Evolutionary conservation across 2,888 invertebrate genomes (phyloP).

Genomic region (Plebejus argus): DNA sequence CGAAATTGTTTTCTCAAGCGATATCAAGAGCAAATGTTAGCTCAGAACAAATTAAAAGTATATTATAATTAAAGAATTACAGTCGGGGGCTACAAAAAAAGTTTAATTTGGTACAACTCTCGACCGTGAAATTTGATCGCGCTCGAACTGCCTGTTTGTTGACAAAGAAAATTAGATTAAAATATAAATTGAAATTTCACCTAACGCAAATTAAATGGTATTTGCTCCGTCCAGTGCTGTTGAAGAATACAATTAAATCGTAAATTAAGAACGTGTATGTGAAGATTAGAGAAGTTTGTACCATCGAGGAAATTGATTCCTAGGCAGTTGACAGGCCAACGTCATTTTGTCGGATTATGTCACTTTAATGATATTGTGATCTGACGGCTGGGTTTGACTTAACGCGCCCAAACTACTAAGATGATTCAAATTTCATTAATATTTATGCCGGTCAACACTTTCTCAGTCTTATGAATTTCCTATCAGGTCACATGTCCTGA

Average conservation of each 20-base stretch:
- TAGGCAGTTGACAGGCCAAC: too few relatives aligned
- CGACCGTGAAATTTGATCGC: conserved; percentile 41
- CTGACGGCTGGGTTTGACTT: too few relatives aligned
- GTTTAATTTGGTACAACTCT: conserved; percentile 40
- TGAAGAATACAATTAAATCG: background rate
- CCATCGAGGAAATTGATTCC: too few relatives aligned
- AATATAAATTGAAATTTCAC: conserved; percentile 33
- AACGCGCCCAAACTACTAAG: too few relatives aligned
- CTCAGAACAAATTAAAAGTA: conserved; percentile 19
- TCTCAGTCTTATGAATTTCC: too few relatives aligned
- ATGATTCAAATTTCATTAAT: too few relatives aligned
- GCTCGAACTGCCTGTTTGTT: conserved; percentile 40
- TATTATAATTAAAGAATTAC: conserved; percentile 27
- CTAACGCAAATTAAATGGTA: conserved; percentile 25
- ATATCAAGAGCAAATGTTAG: conserved; percentile 18
- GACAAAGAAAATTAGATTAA: conserved; percentile 40
- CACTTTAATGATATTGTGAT: too few relatives aligned
- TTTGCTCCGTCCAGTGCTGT: background rate
- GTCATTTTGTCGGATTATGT: too few relatives aligned
- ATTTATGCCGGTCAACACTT: too few relatives aligned
- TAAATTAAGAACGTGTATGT: background rate
- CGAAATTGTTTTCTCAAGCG: conserved; percentile 4
- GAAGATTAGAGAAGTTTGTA: background rate
- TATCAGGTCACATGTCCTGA: too few relatives aligned
- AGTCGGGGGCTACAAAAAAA: conserved; percentile 33